These are phyloP conservation scores for Mungos mungo DNA, from an alignment of 2,113 vertebrate genomes.

Conservation along the genomic window DNA sequence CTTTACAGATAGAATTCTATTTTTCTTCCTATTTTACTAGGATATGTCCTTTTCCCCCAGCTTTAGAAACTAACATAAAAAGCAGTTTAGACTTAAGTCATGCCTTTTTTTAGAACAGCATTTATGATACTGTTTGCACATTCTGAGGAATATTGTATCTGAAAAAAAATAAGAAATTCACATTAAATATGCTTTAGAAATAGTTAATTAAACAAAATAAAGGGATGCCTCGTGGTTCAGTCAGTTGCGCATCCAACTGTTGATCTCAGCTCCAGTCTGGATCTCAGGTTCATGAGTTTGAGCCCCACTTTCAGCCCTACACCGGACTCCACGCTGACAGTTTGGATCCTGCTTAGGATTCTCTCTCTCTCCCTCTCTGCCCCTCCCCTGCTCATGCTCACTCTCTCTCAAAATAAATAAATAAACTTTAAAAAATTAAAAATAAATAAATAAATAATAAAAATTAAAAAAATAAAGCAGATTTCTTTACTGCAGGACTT, in stretches of 20 bases:
- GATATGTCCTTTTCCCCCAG: neutral
- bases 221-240: too few relatives aligned
- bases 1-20: neutral
- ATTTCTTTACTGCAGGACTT: neutral
- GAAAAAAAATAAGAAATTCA: neutral
- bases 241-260: too few relatives aligned
- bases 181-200: conserved; percentile 20
- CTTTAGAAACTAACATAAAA: neutral
- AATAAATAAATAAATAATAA: too few relatives aligned
- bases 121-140: neutral
- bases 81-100: neutral
- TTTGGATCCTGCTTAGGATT: too few relatives aligned
- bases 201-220: neutral
- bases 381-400: too few relatives aligned
- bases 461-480: neutral
- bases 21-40: conserved; percentile 14
- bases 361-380: too few relatives aligned
- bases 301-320: too few relatives aligned
- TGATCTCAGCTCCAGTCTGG: too few relatives aligned
- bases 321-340: too few relatives aligned
- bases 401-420: too few relatives aligned
- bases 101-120: neutral
- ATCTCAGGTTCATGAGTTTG: too few relatives aligned
- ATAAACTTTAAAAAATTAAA: too few relatives aligned
- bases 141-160: neutral